Percentiles rank a stretch among this genome's conserved stretches.
Evolutionary conservation across 1,140 invertebrate species (phyloP).

Genomic region (Plodia interpunctella): DNA sequence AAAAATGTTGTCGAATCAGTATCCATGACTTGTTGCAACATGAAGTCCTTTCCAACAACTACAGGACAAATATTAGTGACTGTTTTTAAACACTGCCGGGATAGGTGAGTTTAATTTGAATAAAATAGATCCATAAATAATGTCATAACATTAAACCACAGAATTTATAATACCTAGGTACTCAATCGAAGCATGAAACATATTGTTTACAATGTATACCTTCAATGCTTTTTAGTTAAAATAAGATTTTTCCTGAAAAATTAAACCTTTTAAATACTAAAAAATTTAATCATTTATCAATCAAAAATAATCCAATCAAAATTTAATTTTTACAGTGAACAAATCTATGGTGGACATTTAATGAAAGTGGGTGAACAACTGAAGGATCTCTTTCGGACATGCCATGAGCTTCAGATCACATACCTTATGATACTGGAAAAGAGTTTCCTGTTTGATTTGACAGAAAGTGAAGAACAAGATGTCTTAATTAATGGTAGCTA

Average conservation of each 20-base stretch:
- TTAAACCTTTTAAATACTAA: too few relatives aligned
- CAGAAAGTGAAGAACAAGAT: constrained; percentile 39
- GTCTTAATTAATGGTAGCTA: constrained; percentile 48
- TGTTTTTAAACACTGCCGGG: constrained; percentile 58
- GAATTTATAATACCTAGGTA: too few relatives aligned
- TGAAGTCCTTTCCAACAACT: constrained; percentile 42
- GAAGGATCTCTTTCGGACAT: constrained; percentile 52
- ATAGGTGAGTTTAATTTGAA: constrained; percentile 36
- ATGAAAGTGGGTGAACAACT: constrained; percentile 41
- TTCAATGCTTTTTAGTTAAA: too few relatives aligned
- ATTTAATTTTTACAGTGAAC: constrained; percentile 44
- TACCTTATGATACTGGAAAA: constrained; percentile 58
- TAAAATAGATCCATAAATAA: too few relatives aligned
- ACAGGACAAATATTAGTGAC: constrained; percentile 48
- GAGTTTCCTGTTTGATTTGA: constrained; percentile 54
- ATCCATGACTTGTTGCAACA: constrained; percentile 33
- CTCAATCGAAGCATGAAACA: too few relatives aligned
- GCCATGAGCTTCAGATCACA: constrained; percentile 56
- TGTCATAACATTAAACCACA: too few relatives aligned
- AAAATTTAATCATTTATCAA: too few relatives aligned
- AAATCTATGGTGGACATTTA: constrained; percentile 44
- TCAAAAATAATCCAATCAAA: too few relatives aligned
- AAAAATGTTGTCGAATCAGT: constrained; percentile 41
- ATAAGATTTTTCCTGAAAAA: too few relatives aligned
- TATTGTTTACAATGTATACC: too few relatives aligned